Percentiles rank a stretch among this genome's conserved stretches.
Conservation (phyloP, 35 echinoderm and acorn worm species). For the Diadema setosum region DNA sequence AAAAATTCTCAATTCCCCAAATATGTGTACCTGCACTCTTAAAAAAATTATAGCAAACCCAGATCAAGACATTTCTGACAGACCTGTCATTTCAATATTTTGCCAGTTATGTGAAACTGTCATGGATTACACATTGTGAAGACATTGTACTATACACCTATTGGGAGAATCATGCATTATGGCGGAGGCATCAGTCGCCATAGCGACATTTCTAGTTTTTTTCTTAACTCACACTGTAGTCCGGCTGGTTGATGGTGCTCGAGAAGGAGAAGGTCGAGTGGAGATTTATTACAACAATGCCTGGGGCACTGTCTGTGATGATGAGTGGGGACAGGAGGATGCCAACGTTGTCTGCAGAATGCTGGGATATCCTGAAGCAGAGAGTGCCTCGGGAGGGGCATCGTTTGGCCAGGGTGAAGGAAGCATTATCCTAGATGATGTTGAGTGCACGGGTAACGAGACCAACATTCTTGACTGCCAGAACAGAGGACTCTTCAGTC, state of each 20-base stretch:
- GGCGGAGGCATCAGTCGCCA: no score
- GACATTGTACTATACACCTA: no score
- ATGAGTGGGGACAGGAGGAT: background rate
- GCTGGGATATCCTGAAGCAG: background rate
- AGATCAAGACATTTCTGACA: no score
- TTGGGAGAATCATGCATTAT: no score
- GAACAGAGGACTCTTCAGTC: background rate
- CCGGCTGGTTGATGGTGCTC: conserved; percentile 25
- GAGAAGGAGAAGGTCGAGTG: background rate
- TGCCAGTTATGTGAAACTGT: no score
- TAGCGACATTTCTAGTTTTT: no score
- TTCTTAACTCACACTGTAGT: no score
- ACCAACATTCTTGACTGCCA: background rate
- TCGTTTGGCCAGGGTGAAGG: background rate
- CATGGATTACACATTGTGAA: no score
- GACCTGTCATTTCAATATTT: no score
- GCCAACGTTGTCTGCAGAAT: background rate
- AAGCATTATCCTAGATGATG: background rate
- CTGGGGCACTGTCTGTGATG: background rate
- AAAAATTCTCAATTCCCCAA: no score
- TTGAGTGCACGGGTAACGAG: conserved; percentile 35
- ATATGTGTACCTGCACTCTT: no score
- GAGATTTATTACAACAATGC: background rate
- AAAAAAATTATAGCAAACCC: no score
- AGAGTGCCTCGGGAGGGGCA: background rate